Evolutionary conservation across 2,113 vertebrate species (phyloP).

Genomic region (Zosterops borbonicus): DNA sequence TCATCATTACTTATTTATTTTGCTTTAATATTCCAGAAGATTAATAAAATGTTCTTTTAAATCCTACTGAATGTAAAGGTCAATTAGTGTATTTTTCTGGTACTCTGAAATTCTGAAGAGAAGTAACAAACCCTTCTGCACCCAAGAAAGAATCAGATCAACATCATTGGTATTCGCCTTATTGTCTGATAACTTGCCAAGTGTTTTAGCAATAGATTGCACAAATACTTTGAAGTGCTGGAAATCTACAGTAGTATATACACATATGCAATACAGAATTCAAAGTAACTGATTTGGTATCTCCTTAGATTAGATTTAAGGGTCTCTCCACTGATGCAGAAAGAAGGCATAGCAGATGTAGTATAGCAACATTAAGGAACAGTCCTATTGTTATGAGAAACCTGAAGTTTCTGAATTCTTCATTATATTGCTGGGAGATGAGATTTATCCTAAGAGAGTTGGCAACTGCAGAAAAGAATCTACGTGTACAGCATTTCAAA

Average conservation of each 20-base stretch:
- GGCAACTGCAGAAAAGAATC: neutral
- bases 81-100: slow-evolving; percentile 14
- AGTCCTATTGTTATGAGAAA: slow-evolving; percentile 21
- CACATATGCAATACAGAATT: slow-evolving; percentile 1
- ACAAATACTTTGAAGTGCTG: slow-evolving; percentile 22
- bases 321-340: slow-evolving; percentile 23
- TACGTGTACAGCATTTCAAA: slow-evolving; percentile 39
- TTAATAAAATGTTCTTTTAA: slow-evolving; percentile 40
- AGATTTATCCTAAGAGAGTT: slow-evolving; percentile 29
- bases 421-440: slow-evolving; percentile 7
- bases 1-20: neutral
- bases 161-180: slow-evolving; percentile 59
- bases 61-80: slow-evolving; percentile 23
- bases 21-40: neutral
- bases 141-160: slow-evolving; percentile 53
- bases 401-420: slow-evolving; percentile 17
- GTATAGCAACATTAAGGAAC: neutral
- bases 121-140: slow-evolving; percentile 29
- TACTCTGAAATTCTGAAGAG: slow-evolving; percentile 46
- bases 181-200: slow-evolving; percentile 56
- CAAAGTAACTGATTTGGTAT: slow-evolving; percentile 13
- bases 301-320: slow-evolving; percentile 32
- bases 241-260: neutral
- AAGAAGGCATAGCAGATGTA: slow-evolving; percentile 6
- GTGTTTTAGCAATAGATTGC: slow-evolving; percentile 58